Conservation (phyloP, 2,113 vertebrate species). For the Oenanthe melanoleuca region DNA sequence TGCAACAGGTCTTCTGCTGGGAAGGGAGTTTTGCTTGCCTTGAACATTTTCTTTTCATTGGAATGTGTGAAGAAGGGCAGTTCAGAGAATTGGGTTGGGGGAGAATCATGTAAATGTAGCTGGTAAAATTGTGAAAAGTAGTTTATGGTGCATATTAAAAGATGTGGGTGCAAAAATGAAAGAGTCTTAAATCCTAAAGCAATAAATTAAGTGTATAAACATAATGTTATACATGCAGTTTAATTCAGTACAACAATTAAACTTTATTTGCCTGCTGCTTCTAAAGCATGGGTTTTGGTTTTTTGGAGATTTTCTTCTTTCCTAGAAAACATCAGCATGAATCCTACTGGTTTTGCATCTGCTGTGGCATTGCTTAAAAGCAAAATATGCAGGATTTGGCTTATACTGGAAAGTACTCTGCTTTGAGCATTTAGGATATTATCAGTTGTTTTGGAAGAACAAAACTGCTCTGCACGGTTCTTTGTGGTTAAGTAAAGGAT, state of each 20-base stretch:
- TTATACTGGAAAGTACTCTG: slow-evolving; percentile 1
- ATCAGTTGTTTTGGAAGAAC: slow-evolving; percentile 61
- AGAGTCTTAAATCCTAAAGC: background rate
- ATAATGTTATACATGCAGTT: background rate
- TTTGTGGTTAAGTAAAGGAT: slow-evolving; percentile 63
- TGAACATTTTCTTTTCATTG: background rate
- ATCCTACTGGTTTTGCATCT: slow-evolving; percentile 43
- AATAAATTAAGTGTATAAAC: background rate
- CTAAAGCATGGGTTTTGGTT: background rate
- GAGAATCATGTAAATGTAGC: background rate
- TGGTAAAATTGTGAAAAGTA: background rate
- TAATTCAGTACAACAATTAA: slow-evolving; percentile 18
- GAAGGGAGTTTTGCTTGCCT: background rate
- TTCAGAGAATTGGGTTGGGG: background rate
- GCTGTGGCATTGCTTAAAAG: slow-evolving; percentile 43
- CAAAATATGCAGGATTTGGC: slow-evolving; percentile 41
- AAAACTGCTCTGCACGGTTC: slow-evolving; percentile 44
- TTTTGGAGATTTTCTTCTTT: slow-evolving; percentile 34
- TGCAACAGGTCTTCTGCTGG: background rate
- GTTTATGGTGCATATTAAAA: background rate
- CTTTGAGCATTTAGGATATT: slow-evolving; percentile 38
- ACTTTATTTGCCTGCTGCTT: slow-evolving; percentile 4
- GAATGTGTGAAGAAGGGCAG: background rate
- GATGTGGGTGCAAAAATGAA: background rate
- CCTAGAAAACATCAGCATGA: slow-evolving; percentile 36